A percentile compares a stretch with the other conserved stretches of the same genome.
Evolutionary conservation across 2,797 vertebrate species (phyloP).

Genomic region (Prunella strophiata): DNA sequence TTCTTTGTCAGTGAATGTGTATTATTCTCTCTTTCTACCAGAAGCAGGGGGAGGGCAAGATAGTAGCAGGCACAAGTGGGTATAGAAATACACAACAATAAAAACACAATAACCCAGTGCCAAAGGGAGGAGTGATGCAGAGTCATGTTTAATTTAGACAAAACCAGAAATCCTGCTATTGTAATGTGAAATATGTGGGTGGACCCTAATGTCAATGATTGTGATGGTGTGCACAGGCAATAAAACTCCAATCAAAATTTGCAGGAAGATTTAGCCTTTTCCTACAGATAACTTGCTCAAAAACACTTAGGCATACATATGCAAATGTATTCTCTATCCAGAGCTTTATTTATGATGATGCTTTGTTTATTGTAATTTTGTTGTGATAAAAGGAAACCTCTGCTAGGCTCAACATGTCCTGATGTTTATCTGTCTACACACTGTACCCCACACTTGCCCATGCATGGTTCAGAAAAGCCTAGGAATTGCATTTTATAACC

Average conservation of each 20-base stretch:
- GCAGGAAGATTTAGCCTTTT: not conserved
- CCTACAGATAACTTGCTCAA: not conserved
- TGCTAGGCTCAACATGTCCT: not conserved
- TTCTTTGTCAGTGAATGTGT: not conserved
- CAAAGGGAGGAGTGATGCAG: not conserved
- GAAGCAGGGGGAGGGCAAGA: not conserved
- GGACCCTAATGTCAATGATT: not conserved
- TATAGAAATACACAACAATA: not conserved
- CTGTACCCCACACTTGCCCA: not conserved
- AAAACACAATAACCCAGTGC: not conserved
- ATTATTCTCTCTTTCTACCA: not conserved
- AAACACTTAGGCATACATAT: not conserved
- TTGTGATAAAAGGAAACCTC: not conserved
- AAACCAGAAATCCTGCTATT: not conserved
- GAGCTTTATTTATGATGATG: not conserved
- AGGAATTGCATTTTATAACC: not conserved
- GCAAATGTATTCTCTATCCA: not conserved
- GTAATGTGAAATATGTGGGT: not conserved
- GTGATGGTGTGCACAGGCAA: not conserved
- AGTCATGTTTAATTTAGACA: not conserved
- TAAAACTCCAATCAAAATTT: not conserved
- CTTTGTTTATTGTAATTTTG: not conserved
- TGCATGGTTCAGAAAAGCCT: not conserved
- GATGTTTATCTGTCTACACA: accelerated
- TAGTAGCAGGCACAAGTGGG: not conserved